These are phyloP conservation scores for Elephantulus edwardii DNA, from an alignment of 2,113 vertebrate genomes.

Conservation along the genomic window DNA sequence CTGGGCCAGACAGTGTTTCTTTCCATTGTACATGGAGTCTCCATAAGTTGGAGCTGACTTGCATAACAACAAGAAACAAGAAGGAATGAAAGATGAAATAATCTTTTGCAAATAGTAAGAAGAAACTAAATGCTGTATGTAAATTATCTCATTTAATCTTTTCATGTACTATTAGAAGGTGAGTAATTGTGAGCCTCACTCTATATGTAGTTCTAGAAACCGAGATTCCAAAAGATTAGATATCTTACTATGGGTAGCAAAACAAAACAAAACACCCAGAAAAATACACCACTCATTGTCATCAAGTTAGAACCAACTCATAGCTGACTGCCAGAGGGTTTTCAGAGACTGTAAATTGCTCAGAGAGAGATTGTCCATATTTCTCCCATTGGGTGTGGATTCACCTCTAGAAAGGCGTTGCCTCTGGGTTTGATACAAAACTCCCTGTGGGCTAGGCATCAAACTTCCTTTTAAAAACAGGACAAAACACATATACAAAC, in stretches of 20 bases:
- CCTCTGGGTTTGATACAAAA: too few relatives aligned
- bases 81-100: background rate
- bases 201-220: conserved; percentile 12
- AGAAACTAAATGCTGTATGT: background rate
- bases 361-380: too few relatives aligned
- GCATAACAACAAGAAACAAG: background rate
- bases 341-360: too few relatives aligned
- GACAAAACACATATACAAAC: too few relatives aligned
- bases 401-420: too few relatives aligned
- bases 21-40: background rate
- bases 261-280: too few relatives aligned
- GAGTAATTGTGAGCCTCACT: background rate
- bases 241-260: background rate
- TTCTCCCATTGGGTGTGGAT: too few relatives aligned
- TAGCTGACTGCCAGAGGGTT: too few relatives aligned
- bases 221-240: background rate
- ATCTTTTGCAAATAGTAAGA: background rate
- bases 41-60: background rate
- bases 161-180: background rate
- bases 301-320: too few relatives aligned
- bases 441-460: too few relatives aligned
- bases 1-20: background rate
- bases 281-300: too few relatives aligned
- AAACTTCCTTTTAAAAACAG: too few relatives aligned
- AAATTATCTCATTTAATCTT: background rate